These are phyloP conservation scores for Drosophila athabasca DNA, from an alignment of 1,140 invertebrate species.

Conservation along the genomic window DNA sequence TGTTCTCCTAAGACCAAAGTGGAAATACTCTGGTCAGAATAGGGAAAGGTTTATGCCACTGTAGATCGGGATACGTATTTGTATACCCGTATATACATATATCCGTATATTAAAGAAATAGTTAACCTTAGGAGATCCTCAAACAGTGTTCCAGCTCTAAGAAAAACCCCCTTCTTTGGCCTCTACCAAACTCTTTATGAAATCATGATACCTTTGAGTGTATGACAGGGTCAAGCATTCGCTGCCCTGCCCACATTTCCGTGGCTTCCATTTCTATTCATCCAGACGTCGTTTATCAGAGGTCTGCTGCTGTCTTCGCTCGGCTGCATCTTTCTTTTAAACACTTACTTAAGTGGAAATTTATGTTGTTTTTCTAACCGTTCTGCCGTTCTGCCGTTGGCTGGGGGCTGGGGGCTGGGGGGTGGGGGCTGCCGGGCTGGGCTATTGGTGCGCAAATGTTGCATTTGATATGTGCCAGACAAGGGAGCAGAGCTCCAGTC, in stretches of 20 bases:
- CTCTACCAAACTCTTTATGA: background rate
- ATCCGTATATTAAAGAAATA: background rate
- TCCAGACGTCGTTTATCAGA: constrained; percentile 72
- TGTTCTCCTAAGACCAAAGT: background rate
- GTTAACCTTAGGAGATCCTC: too few relatives aligned
- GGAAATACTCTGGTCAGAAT: constrained; percentile 8
- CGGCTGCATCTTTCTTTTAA: constrained; percentile 73
- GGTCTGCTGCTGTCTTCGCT: constrained; percentile 42
- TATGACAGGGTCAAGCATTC: background rate
- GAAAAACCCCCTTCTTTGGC: background rate
- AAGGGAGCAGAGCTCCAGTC: constrained; percentile 49
- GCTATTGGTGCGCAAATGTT: constrained; percentile 76
- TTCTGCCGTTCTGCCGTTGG: constrained; percentile 18
- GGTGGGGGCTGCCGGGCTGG: constrained; percentile 1
- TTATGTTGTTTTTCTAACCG: constrained; percentile 75
- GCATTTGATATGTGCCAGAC: constrained; percentile 78
- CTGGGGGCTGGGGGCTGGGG: constrained; percentile 6
- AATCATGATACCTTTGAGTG: constrained; percentile 2
- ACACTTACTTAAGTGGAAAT: constrained; percentile 82
- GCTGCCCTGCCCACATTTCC: background rate
- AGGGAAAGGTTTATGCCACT: too few relatives aligned
- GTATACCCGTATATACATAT: too few relatives aligned
- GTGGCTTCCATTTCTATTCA: constrained; percentile 27
- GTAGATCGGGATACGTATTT: too few relatives aligned
- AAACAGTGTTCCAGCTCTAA: background rate